phyloP scores from a whole-genome alignment of 2,797 vertebrate species.

The Lithobates sylvaticus region DNA sequence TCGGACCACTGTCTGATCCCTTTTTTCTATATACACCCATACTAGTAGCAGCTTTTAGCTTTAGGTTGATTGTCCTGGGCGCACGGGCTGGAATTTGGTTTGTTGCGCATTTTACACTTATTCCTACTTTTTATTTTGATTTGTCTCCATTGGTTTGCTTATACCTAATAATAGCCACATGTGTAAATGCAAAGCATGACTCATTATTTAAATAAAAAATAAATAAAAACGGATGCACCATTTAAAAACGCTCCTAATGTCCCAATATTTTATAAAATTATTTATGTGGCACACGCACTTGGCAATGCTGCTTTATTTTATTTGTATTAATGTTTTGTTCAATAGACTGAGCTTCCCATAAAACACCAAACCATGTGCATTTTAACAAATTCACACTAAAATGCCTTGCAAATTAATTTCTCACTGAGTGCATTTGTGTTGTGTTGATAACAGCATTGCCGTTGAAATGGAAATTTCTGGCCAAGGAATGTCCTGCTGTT shows the following conservation, averaged over 20 bases:
- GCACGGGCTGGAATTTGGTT: too few species aligned
- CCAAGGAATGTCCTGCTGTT: constrained; percentile 9
- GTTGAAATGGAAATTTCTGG: background rate
- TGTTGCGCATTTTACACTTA: too few species aligned
- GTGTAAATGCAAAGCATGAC: background rate
- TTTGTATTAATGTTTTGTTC: background rate
- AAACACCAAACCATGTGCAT: background rate
- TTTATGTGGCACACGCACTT: background rate
- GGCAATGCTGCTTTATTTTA: background rate
- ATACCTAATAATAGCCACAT: background rate
- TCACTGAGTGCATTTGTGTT: background rate
- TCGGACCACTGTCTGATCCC: too few species aligned
- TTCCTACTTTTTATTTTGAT: too few species aligned
- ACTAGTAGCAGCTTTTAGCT: too few species aligned
- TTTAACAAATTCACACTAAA: background rate
- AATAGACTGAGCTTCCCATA: background rate
- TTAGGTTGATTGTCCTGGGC: too few species aligned
- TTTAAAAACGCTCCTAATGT: background rate
- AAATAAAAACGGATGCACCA: too few species aligned
- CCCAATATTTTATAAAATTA: background rate
- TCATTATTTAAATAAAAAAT: background rate
- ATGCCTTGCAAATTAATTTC: constrained; percentile 12
- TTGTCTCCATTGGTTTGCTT: background rate
- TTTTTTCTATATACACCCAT: too few species aligned
- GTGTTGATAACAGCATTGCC: constrained; percentile 13